Evolutionary conservation across 2,797 vertebrate genomes (phyloP).

Genomic region (Pseudotriccus pelzelni): DNA sequence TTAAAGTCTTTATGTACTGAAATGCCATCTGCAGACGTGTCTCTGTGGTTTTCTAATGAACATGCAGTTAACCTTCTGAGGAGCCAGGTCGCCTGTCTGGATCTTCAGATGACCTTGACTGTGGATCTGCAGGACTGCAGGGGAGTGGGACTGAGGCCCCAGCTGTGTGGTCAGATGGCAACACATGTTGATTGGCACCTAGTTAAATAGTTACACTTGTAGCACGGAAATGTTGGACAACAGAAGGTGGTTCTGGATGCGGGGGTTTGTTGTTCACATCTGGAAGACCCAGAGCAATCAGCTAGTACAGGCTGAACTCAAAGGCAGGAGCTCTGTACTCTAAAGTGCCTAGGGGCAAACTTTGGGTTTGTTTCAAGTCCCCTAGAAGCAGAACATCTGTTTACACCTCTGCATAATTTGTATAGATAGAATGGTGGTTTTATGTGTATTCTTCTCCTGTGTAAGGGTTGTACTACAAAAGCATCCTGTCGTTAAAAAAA

Average conservation of each 20-base stretch:
- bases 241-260: neutral
- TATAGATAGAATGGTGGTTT: neutral
- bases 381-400: slow-evolving; percentile 3
- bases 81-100: neutral
- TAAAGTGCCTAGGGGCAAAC: slow-evolving; percentile 38
- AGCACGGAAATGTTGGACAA: neutral
- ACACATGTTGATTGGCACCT: neutral
- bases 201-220: neutral
- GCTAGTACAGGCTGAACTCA: neutral
- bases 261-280: neutral
- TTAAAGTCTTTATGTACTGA: neutral
- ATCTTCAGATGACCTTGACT: neutral
- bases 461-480: slow-evolving; percentile 40
- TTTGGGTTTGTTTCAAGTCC: slow-evolving; percentile 5
- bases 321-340: slow-evolving; percentile 22
- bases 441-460: neutral
- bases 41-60: neutral
- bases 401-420: neutral
- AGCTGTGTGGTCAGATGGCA: neutral
- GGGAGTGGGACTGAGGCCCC: neutral
- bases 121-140: neutral
- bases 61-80: neutral
- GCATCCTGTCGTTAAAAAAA: neutral
- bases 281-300: slow-evolving; percentile 21
- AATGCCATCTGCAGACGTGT: neutral